Evolutionary conservation across 2,113 vertebrate genomes (phyloP).

Genomic region (Triplophysa rosa): DNA sequence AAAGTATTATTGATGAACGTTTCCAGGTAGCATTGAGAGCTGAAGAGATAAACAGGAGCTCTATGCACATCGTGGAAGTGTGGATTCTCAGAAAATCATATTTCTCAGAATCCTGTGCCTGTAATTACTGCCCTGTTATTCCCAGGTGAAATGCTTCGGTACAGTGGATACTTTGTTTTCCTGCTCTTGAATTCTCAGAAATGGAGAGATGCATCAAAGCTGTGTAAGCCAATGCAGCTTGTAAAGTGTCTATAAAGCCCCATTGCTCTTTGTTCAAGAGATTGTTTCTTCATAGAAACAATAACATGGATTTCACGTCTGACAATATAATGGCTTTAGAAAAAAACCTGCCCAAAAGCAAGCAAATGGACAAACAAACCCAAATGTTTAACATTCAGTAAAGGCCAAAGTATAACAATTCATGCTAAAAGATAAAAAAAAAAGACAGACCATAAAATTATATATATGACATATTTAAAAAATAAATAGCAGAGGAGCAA

Average conservation of each 20-base stretch:
- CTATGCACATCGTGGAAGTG: neutral
- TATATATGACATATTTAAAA: neutral
- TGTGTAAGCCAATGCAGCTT: neutral
- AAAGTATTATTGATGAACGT: neutral
- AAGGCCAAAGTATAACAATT: neutral
- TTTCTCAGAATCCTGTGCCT: slow-evolving; percentile 26
- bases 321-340: neutral
- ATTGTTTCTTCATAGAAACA: too few relatives aligned
- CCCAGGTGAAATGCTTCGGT: slow-evolving; percentile 21
- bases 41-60: neutral
- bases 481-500: neutral
- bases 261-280: neutral
- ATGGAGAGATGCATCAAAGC: slow-evolving; percentile 9
- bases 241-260: neutral
- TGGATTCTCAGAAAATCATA: slow-evolving; percentile 22
- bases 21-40: neutral
- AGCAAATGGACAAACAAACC: neutral
- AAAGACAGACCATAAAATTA: neutral
- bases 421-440: neutral
- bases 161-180: slow-evolving; percentile 22
- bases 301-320: too few relatives aligned
- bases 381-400: neutral
- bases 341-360: neutral
- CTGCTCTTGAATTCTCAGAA: slow-evolving; percentile 4
- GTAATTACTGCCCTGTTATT: slow-evolving; percentile 12